Evolutionary conservation across 2,888 invertebrate species (phyloP), one percentile per base, ranked within the genome.

Genomic region (Strigamia transsilvanica): DNA sequence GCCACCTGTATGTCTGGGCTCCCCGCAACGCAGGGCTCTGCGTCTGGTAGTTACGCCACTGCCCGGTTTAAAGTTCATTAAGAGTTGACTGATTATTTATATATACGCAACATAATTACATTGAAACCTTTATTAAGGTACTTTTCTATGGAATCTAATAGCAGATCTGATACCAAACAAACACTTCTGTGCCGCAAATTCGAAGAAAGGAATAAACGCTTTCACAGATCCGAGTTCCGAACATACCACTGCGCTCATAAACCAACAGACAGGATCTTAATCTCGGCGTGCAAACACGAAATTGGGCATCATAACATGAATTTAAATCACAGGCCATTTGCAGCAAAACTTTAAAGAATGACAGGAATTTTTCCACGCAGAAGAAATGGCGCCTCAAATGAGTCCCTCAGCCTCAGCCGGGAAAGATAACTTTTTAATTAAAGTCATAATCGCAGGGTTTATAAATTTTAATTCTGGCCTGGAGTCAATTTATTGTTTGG

Each of bases 391-490:
- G 18, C 18, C 56, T 56, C 56, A 18, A 56, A 56, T 3, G 56
- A 18, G 56, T n/a, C 6, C 5, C 27, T 27, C 3, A 9, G 38
- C 38, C 9, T n/a, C 13, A 10, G 46, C 7, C 0, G 15, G 18
- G 56, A 56, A n/a, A 15, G 56, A 56, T 56, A 56, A n/a, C 56
- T 18, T 56, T 56, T 56, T 56, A 56, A 56, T 56, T 56, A 56
- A 18, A n/a, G 15, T 18, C 56, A n/a, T 18, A 18, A 56, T 15
- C 4, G 3, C 56, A 6, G 56, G 18, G 56, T 56, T 56, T 56
- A 18, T n/a, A 56, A 56, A 56, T 56, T 56, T 51, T n/a, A 51
- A 15, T 51, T 51, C n/a, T 15, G 51, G n/a, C n/a, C 15, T 51
- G 66, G 23, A 66, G 23, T 66, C 66, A 12, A 21, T 66, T 66